Conservation (phyloP, 2,113 vertebrate species). For the Asarcornis scutulata region DNA sequence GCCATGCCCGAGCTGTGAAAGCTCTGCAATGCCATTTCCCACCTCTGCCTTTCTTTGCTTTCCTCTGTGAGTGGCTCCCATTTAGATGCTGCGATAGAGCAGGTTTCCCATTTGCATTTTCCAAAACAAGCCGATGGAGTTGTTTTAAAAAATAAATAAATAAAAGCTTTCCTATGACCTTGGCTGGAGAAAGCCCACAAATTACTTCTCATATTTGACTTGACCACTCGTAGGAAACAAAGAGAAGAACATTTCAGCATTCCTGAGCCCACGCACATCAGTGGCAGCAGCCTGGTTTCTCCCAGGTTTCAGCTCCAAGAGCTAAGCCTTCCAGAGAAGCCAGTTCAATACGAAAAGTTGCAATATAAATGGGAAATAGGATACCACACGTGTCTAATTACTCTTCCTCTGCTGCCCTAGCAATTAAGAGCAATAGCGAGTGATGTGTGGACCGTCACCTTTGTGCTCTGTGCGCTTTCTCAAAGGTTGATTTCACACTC, state of each 20-base stretch:
- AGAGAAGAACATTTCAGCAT: background rate
- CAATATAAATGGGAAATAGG: conserved; percentile 8
- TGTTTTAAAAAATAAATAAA: too few relatives aligned
- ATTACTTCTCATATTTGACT: background rate
- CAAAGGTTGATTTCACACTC: conserved; percentile 19
- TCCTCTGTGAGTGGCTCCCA: background rate
- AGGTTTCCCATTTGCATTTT: conserved; percentile 43
- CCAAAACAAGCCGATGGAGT: background rate
- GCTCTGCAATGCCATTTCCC: background rate
- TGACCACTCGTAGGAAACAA: background rate
- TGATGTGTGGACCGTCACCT: background rate
- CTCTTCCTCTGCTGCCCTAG: conserved; percentile 50
- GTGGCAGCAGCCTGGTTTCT: conserved; percentile 17
- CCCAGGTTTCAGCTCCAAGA: conserved; percentile 55
- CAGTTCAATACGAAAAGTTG: conserved; percentile 22
- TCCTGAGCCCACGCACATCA: background rate
- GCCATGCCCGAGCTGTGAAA: background rate
- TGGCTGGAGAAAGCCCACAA: conserved; percentile 2
- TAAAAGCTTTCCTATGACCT: conserved; percentile 51
- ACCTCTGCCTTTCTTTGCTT: background rate
- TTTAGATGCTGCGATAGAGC: conserved; percentile 13
- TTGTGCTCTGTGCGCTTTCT: background rate
- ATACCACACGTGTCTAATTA: conserved; percentile 36
- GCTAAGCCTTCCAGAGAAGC: conserved; percentile 9
- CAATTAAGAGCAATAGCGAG: conserved; percentile 40